Evolutionary conservation across 1,140 invertebrate genomes (phyloP), one percentile per base, ranked within the genome.

Genomic region (Drosophila varians): DNA sequence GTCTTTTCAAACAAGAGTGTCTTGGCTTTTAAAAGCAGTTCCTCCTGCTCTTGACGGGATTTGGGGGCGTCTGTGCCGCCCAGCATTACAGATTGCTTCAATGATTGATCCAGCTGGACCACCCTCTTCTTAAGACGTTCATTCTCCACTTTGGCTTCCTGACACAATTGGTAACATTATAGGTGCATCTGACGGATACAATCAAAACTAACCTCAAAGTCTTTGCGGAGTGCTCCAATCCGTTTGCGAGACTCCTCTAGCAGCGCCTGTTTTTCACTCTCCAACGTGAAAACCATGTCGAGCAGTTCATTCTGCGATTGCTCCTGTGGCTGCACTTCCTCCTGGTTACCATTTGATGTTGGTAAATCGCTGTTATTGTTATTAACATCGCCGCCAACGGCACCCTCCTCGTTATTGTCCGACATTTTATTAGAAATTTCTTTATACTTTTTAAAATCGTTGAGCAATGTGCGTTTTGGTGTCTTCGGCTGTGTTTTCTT

Each of bases 1-100:
- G 94, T 94, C 74, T 94, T 94, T 68, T 95, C 94, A 74, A 94
- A 94, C 14, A 95, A 93, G 84, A 95, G 92, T 0, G 93, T 93
- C 56, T 93, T 93, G 0, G 94, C 94, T 84, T 93, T 94, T 9
- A 93, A 93, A 4, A 94, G 86, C 28, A 94, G 77, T 28, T 93
- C 92, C 47, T 92, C 92, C 19, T 92, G 92, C 46, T 92, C 90
- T 54, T 89, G 79, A 16, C 92, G 92, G 0, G 92, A 86, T 42
- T 90, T 89, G 2, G 90, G 90, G 0, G 87, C 89, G 31, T 86
- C 86, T 18, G 73, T 77, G 28, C 90, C 90, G 18, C 86, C 86
- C 36, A 89, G 46, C 79, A 90, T 89, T 12, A 88, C 89, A 0
- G 86, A 89, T 19, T 91, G 90, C 38, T 80, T 90, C 0, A 91